Evolutionary conservation across 2,113 vertebrate species (phyloP).

Genomic region (Notothenia rossii): DNA sequence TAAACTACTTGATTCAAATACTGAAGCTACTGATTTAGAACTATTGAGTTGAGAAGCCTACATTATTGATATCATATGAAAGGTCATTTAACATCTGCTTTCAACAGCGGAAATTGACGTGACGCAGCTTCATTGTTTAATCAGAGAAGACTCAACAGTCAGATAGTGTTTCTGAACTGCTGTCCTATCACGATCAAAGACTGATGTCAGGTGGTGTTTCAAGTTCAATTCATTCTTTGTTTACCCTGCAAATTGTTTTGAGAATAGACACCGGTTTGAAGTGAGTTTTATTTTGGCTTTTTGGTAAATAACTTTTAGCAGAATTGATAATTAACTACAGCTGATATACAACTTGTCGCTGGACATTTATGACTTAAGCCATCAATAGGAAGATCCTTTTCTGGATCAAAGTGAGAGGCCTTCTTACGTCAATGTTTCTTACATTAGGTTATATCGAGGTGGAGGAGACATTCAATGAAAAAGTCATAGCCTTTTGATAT

Average conservation of each 20-base stretch:
- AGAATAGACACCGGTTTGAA: neutral
- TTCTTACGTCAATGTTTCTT: neutral
- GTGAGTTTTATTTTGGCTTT: neutral
- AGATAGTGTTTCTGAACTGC: neutral
- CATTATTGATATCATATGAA: neutral
- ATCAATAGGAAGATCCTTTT: neutral
- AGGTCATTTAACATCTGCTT: neutral
- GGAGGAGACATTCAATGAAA: neutral
- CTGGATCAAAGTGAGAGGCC: neutral
- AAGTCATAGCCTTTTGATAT: neutral
- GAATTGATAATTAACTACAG: neutral
- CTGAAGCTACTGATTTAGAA: neutral
- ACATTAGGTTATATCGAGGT: neutral
- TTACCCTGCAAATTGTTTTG: neutral
- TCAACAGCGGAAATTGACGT: neutral
- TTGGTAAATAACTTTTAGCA: too few relatives aligned
- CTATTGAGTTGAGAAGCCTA: neutral
- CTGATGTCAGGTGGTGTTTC: neutral
- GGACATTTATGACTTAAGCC: neutral
- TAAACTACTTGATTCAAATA: neutral
- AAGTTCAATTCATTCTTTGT: neutral
- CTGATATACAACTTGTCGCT: neutral
- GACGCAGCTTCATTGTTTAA: neutral
- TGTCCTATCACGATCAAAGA: neutral
- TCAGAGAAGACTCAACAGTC: neutral